Evolutionary conservation across 2,113 vertebrate species (phyloP).

Genomic region (Hoplias malabaricus): DNA sequence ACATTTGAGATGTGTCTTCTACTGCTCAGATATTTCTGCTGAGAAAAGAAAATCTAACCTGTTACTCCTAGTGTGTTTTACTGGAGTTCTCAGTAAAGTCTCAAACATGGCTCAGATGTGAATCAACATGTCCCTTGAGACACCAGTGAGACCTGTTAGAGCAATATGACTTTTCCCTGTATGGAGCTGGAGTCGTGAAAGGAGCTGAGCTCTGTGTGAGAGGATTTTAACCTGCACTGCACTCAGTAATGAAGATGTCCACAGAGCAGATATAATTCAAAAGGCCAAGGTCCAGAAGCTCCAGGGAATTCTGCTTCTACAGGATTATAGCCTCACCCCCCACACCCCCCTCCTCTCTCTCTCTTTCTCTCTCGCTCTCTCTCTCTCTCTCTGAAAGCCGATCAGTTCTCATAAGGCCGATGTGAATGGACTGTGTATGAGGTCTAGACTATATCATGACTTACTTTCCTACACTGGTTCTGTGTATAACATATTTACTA

Average conservation of each 20-base stretch:
- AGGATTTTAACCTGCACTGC: constrained; percentile 40
- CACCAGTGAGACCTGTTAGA: too few relatives aligned
- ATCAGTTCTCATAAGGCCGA: background rate
- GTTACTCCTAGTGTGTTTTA: too few relatives aligned
- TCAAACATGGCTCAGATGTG: too few relatives aligned
- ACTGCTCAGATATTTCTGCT: too few relatives aligned
- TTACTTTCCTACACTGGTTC: background rate
- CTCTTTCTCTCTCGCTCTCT: constrained; percentile 6
- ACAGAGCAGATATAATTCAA: constrained; percentile 28
- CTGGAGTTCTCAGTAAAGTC: too few relatives aligned
- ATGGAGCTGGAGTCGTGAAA: background rate
- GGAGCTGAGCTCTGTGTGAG: background rate
- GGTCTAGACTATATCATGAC: background rate
- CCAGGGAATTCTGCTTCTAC: constrained; percentile 6
- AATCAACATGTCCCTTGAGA: too few relatives aligned
- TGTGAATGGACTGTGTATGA: background rate
- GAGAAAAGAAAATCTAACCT: too few relatives aligned
- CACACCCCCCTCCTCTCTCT: constrained; percentile 3
- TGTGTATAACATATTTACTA: background rate
- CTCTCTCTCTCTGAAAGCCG: constrained; percentile 13
- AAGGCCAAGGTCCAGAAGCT: constrained; percentile 30
- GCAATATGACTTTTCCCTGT: background rate
- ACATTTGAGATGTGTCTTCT: too few relatives aligned
- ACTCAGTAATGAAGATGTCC: constrained; percentile 42
- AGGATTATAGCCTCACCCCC: constrained; percentile 23